Percentiles rank a stretch among this genome's conserved stretches.
phyloP scores from a whole-genome alignment of 2,888 invertebrate genomes.

The Agonopterix alstromeriana region DNA sequence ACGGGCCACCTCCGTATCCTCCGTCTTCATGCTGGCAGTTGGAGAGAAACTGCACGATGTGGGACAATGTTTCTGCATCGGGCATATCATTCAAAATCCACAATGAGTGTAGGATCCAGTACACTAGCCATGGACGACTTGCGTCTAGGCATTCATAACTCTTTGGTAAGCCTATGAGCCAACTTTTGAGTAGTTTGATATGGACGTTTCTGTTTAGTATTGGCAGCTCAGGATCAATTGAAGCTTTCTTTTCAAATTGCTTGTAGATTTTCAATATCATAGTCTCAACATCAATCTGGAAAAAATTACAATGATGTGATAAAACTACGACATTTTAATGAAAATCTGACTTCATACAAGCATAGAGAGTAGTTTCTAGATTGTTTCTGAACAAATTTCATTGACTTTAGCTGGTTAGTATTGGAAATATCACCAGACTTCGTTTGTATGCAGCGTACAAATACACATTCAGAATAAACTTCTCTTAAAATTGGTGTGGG shows the following conservation, averaged over 20 bases:
- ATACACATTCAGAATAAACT: no score
- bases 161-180: conserved; percentile 80
- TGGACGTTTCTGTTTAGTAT: conserved; percentile 81
- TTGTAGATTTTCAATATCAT: conserved; percentile 50
- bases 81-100: conserved; percentile 79
- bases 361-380: no score
- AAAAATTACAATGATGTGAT: conserved; percentile 1
- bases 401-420: no score
- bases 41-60: conserved; percentile 53
- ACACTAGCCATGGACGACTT: conserved; percentile 97
- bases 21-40: conserved; percentile 87
- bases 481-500: neutral
- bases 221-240: conserved; percentile 71
- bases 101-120: conserved; percentile 96
- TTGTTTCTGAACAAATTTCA: no score
- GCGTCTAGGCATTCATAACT: conserved; percentile 92
- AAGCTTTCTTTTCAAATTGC: conserved; percentile 57
- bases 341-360: no score
- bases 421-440: no score
- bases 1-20: conserved; percentile 96
- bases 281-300: conserved; percentile 56
- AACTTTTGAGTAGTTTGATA: conserved; percentile 80
- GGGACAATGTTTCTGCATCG: conserved; percentile 50
- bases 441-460: no score
- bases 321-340: no score